Base-by-base conservation (phyloP, 2,113 vertebrate species). In the Uropsilus gracilis region DNA sequence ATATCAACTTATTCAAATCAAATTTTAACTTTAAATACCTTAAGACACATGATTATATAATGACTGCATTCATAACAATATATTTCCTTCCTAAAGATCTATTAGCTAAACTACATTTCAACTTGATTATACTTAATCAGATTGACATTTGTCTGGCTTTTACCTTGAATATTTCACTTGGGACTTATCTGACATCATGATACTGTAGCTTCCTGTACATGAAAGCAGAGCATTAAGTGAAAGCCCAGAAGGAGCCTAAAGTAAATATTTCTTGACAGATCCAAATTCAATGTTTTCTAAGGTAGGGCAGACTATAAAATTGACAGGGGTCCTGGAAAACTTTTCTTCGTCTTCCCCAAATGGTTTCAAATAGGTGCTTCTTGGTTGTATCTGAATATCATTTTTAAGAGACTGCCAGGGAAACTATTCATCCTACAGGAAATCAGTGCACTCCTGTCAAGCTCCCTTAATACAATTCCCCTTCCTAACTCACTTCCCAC, bases 41-140 rank as follows among this genome's bases (percentile, higher is more conserved):
- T 69, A 77, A 91, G 55, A 91, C 68, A 90, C 2, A 61, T 12
- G 20, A 89, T 64, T 75, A 89, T 89, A n/a, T 72, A 86, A 85
- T 93, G 73, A 10, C 42, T 12, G 3, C 86, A 37, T 64, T 89
- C 13, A 50, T 86, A 96, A 73, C 34, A 83, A 91, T 42, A 22
- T 17, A 32, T 87, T 57, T 95, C 80, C 88, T 86, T 93, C 78
- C 59, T 73, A 53, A 91, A 91, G 17, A 84, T 8, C 50, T 91
- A 77, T 66, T 90, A 88, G 37, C 30, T 86, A 75, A 92, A 82
- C 16, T 89, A 63, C 44, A 61, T 50, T 78, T 80, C 75, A 87
- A 95, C 13, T 83, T 59, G 8, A 87, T 89, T 93, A 63, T 55
- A 89, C 59, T 59, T 91, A 89, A 82, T 85, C 22, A 28, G 37